A percentile compares a stretch with the other conserved stretches of the same genome.
phyloP scores from a whole-genome alignment of 2,888 invertebrate genomes.

The Teleogryllus oceanicus region DNA sequence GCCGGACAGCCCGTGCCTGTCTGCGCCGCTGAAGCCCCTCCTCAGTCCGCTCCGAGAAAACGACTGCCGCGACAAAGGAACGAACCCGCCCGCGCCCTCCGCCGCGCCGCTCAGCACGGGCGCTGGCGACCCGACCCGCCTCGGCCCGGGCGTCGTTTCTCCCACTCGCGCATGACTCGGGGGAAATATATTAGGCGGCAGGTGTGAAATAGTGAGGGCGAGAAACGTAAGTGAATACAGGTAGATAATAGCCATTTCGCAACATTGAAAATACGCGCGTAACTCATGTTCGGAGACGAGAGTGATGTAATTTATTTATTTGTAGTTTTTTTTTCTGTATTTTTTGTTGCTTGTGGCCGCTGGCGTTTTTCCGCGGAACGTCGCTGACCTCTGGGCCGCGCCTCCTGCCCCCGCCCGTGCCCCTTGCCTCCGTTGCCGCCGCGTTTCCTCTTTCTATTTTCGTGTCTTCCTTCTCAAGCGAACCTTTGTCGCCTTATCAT shows the following conservation, averaged over 20 bases:
- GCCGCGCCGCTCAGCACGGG: neutral
- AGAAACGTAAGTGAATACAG: neutral
- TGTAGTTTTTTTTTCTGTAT: neutral
- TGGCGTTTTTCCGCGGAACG: neutral
- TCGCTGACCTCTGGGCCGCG: neutral
- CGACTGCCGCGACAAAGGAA: too few relatives aligned
- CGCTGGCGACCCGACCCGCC: neutral
- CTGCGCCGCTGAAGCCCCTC: too few relatives aligned
- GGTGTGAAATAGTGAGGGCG: neutral
- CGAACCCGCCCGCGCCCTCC: too few relatives aligned
- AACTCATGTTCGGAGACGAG: neutral
- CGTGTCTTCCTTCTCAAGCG: too few relatives aligned
- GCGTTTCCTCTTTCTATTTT: too few relatives aligned
- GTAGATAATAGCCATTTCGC: conserved; percentile 18
- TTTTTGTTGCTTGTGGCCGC: neutral
- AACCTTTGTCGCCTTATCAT: too few relatives aligned
- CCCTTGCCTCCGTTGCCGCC: too few relatives aligned
- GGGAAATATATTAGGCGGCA: neutral
- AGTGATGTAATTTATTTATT: neutral
- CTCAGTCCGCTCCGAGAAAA: too few relatives aligned
- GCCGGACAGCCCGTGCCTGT: neutral
- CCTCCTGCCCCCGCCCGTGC: neutral
- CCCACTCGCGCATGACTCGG: neutral
- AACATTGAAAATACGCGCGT: conserved; percentile 4
- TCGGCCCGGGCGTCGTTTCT: neutral